Percentiles rank a stretch among this genome's conserved stretches.
These are phyloP conservation scores for Oikopleura dioica DNA, from an alignment of 23 tunicate species.

Conservation along the genomic window DNA sequence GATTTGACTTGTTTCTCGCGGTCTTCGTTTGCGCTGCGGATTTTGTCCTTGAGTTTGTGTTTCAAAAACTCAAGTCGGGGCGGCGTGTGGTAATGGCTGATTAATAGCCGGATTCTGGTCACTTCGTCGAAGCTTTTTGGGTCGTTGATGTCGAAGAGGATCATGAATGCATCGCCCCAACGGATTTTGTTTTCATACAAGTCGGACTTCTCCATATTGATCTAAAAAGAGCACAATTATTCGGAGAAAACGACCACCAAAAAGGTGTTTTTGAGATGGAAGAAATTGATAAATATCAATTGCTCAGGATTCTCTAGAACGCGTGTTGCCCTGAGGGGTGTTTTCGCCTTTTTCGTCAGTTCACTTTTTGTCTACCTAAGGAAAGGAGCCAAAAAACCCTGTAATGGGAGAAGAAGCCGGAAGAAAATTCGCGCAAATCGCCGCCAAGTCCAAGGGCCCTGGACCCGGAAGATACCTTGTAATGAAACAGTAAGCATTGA, in stretches of 20 bases:
- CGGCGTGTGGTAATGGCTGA: not conserved
- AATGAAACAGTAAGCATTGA: no score
- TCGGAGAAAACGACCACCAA: no score
- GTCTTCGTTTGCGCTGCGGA: not conserved
- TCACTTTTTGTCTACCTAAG: no score
- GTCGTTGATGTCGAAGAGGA: not conserved
- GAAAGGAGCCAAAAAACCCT: no score
- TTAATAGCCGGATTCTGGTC: not conserved
- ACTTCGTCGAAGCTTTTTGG: slow-evolving; percentile 6
- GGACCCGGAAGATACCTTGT: slow-evolving; percentile 77
- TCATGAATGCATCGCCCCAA: slow-evolving; percentile 12
- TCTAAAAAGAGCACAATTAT: no score
- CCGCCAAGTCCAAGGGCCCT: slow-evolving; percentile 59
- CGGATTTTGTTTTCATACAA: not conserved
- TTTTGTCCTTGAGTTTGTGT: not conserved
- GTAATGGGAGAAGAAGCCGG: slow-evolving; percentile 12
- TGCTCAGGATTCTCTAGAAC: no score
- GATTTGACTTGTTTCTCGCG: not conserved
- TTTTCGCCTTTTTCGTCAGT: no score
- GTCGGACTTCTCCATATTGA: not conserved
- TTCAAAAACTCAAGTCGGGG: not conserved
- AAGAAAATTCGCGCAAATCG: slow-evolving; percentile 30
- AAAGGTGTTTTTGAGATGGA: no score
- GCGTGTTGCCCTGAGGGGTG: no score
- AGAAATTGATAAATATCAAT: no score